Conservation (phyloP, 2,797 vertebrate species). For the Intellagama lesueurii region DNA sequence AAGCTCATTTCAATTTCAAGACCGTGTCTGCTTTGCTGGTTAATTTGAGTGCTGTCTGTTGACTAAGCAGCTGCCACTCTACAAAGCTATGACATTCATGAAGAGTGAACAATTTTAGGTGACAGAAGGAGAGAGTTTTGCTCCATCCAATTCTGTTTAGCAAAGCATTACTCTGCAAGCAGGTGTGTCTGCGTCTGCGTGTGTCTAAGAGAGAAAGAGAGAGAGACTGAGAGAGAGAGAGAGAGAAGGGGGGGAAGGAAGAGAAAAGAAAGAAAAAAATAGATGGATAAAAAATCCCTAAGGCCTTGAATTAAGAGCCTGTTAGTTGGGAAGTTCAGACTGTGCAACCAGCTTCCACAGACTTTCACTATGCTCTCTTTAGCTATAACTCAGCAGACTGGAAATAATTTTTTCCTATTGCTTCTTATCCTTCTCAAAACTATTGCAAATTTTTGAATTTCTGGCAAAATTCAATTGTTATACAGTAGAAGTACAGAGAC, state of each 20-base stretch:
- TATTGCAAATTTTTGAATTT: not conserved
- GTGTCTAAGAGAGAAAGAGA: not conserved
- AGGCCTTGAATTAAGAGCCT: not conserved
- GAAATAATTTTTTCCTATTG: not conserved
- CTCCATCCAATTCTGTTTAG: not conserved
- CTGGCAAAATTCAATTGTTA: not conserved
- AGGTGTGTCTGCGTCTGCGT: not conserved
- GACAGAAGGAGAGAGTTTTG: not conserved
- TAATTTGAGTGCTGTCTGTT: conserved; percentile 9
- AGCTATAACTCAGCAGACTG: not conserved
- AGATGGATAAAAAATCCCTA: conserved; percentile 5
- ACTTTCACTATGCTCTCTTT: not conserved
- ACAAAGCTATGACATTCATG: conserved; percentile 31
- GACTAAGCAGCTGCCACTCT: conserved; percentile 32
- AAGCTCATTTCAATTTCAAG: conserved; percentile 32
- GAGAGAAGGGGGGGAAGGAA: not conserved
- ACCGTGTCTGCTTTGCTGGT: not conserved
- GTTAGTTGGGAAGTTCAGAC: not conserved
- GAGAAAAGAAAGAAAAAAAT: not conserved
- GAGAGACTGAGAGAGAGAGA: not conserved
- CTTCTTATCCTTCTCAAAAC: not conserved
- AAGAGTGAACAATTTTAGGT: conserved; percentile 44
- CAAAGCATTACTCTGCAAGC: conserved; percentile 7
- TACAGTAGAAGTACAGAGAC: too few species aligned
- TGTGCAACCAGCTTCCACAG: not conserved